A percentile compares a stretch with the other conserved stretches of the same genome.
Evolutionary conservation across 2,888 invertebrate species (phyloP).

Genomic region (Pammene fasciana): DNA sequence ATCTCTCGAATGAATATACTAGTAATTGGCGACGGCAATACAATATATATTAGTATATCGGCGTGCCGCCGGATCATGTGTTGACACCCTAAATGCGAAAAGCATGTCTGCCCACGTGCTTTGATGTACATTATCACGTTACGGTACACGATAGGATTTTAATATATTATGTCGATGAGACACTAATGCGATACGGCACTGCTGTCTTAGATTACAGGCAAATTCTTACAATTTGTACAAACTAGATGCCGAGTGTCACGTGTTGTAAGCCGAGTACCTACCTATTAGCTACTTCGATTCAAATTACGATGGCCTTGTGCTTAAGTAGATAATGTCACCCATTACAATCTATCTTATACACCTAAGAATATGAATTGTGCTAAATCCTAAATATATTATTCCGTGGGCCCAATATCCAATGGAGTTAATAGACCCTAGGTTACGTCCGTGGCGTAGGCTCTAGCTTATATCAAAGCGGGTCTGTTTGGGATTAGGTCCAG

Average conservation of each 20-base stretch:
- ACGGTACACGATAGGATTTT: constrained; percentile 52
- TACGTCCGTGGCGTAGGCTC: no score
- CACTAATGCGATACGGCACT: constrained; percentile 28
- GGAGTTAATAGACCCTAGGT: no score
- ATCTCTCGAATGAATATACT: constrained; percentile 17
- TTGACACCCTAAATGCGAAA: constrained; percentile 49
- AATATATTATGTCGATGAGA: constrained; percentile 34
- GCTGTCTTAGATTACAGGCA: constrained; percentile 17
- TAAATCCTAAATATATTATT: no score
- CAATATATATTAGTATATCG: constrained; percentile 26
- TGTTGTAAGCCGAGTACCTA: not conserved
- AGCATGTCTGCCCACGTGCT: constrained; percentile 58
- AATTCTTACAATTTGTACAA: not conserved
- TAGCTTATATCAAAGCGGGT: no score
- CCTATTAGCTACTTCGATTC: not conserved
- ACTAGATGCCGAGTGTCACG: not conserved
- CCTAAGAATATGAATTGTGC: no score
- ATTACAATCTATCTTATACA: no score
- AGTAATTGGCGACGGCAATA: constrained; percentile 21
- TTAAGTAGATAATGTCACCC: not conserved
- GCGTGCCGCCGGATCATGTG: constrained; percentile 46
- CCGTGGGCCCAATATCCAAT: no score
- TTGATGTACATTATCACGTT: constrained; percentile 50
- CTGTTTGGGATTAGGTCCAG: no score
- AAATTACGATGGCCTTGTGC: not conserved